phyloP scores from a whole-genome alignment of 1,140 invertebrate species.

The Phymorhynchus buccinoides region DNA sequence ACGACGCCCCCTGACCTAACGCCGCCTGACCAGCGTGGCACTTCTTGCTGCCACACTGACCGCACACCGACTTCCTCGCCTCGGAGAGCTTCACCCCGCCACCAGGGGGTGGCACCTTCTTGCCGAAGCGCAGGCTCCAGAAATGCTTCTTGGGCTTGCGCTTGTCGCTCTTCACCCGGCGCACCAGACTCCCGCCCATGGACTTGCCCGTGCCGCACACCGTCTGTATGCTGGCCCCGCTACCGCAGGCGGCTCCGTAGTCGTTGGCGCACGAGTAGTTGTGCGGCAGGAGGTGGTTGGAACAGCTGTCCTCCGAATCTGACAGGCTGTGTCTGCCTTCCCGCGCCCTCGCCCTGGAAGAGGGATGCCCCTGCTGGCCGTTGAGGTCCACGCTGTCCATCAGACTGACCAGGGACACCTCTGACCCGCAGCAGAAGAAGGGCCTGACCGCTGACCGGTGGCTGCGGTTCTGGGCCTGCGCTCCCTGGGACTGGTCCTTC shows the following conservation, averaged over 20 bases:
- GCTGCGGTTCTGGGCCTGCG: slow-evolving; percentile 34
- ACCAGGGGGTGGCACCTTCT: slow-evolving; percentile 53
- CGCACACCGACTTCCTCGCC: neutral
- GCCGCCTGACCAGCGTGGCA: neutral
- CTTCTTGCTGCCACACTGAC: slow-evolving; percentile 11
- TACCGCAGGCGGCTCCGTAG: neutral
- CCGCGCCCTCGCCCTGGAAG: neutral
- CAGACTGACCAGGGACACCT: slow-evolving; percentile 65
- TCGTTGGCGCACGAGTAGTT: slow-evolving; percentile 17
- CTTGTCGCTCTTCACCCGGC: slow-evolving; percentile 47
- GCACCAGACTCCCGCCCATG: slow-evolving; percentile 8
- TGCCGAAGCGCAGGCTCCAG: slow-evolving; percentile 61
- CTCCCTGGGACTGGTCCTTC: slow-evolving; percentile 14
- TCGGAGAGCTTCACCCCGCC: slow-evolving; percentile 33
- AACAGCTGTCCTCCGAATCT: slow-evolving; percentile 23
- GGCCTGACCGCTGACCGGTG: slow-evolving; percentile 66
- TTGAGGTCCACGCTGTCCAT: slow-evolving; percentile 48
- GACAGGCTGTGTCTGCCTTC: neutral
- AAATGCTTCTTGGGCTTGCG: slow-evolving; percentile 58
- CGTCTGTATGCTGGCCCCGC: slow-evolving; percentile 2
- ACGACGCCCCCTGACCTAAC: neutral
- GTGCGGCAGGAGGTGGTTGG: slow-evolving; percentile 15
- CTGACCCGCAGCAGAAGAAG: slow-evolving; percentile 70
- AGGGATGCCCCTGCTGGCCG: neutral
- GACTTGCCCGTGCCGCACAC: slow-evolving; percentile 2